Conservation (phyloP, 1,140 invertebrate species). For the Drosophila ogumai region DNA sequence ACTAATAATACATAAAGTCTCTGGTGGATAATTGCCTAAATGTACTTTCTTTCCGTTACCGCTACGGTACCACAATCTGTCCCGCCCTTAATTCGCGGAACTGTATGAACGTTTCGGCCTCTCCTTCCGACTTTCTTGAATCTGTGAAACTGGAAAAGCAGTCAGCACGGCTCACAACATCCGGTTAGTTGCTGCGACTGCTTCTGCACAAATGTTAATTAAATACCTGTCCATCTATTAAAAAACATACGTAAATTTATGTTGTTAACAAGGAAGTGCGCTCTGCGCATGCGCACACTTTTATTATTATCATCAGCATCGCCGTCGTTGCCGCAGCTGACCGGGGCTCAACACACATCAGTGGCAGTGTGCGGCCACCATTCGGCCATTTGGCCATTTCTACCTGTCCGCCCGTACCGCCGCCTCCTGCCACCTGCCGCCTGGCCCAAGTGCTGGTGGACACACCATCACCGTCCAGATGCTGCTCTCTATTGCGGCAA, state of each 20-base stretch:
- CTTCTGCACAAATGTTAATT: slow-evolving; percentile 73
- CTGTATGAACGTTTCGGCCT: slow-evolving; percentile 16
- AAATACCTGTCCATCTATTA: slow-evolving; percentile 80
- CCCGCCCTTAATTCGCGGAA: slow-evolving; percentile 39
- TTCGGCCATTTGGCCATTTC: slow-evolving; percentile 63
- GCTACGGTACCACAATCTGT: slow-evolving; percentile 8
- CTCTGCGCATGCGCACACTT: slow-evolving; percentile 77
- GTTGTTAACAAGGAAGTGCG: slow-evolving; percentile 81
- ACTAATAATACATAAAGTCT: slow-evolving; percentile 24
- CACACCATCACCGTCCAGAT: slow-evolving; percentile 1
- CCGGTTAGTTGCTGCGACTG: slow-evolving; percentile 52
- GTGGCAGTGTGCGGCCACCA: slow-evolving; percentile 42
- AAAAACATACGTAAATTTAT: slow-evolving; percentile 83
- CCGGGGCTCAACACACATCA: slow-evolving; percentile 54
- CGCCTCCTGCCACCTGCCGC: slow-evolving; percentile 6
- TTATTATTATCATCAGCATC: slow-evolving; percentile 74
- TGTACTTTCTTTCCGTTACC: slow-evolving; percentile 28
- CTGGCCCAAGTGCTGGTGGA: background rate
- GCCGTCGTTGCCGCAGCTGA: slow-evolving; percentile 28
- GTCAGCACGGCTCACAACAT: slow-evolving; percentile 43
- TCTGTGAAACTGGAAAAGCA: slow-evolving; percentile 15
- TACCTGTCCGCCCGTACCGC: slow-evolving; percentile 23
- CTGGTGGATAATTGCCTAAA: slow-evolving; percentile 15
- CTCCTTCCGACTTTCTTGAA: slow-evolving; percentile 15
- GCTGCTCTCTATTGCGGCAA: slow-evolving; percentile 27